phyloP scores from a whole-genome alignment of 2,888 invertebrate species.

The Sialis fuliginosa region DNA sequence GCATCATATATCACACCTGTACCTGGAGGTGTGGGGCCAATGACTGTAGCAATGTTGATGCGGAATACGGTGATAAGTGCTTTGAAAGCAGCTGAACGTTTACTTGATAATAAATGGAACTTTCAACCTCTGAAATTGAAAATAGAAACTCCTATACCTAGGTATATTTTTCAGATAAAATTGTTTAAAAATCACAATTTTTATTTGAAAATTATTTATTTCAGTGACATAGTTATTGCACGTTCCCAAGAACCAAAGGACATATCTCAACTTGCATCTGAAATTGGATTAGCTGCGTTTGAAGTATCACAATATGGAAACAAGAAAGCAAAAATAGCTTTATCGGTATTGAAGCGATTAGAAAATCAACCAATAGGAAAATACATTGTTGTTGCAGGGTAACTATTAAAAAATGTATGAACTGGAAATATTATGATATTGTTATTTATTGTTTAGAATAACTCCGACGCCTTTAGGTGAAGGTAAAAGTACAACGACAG shows the following conservation, averaged over 20 bases:
- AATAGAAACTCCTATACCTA: conserved; percentile 61
- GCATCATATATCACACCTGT: conserved; percentile 90
- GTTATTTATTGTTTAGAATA: conserved; percentile 40
- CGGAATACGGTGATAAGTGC: conserved; percentile 84
- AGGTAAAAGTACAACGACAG: conserved; percentile 90
- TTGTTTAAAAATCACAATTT: neutral
- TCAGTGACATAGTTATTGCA: conserved; percentile 79
- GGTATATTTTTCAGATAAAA: conserved; percentile 28
- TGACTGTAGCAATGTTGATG: conserved; percentile 98
- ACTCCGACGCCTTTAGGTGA: conserved; percentile 98
- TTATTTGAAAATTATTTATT: conserved; percentile 10
- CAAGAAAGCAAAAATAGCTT: conserved; percentile 85
- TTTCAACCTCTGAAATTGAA: conserved; percentile 47
- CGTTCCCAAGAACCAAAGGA: conserved; percentile 76
- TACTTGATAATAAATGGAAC: conserved; percentile 49
- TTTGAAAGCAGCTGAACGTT: conserved; percentile 35
- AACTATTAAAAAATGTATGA: conserved; percentile 17
- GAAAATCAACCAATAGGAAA: conserved; percentile 54
- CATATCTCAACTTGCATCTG: conserved; percentile 54
- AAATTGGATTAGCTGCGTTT: conserved; percentile 61
- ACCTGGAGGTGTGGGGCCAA: conserved; percentile 94
- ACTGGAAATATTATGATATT: neutral
- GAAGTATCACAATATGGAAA: conserved; percentile 85
- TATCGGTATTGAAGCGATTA: conserved; percentile 63
- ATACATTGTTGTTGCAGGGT: conserved; percentile 93